Evolutionary conservation across 2,888 invertebrate species (phyloP), one percentile per base, ranked within the genome.

Genomic region (Caenorhabditis parvicauda): DNA sequence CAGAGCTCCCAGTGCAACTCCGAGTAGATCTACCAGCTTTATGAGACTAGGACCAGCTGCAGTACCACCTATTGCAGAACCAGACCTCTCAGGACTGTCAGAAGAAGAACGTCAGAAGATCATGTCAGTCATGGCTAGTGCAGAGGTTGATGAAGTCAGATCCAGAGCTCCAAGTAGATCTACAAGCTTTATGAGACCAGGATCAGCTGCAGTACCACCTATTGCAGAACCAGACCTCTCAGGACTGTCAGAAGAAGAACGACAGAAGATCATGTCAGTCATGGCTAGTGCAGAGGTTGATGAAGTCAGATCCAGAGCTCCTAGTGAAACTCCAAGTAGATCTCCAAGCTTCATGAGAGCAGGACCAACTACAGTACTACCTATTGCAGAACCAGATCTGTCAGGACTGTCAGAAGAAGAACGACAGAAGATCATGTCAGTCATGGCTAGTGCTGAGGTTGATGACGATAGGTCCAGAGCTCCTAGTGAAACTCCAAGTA

Each of bases 101-200:
- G 85, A 84, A 44, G 86, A 86, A 65, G 87, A 87, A 76, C 81
- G 86, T 48, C 83, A 85, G 55, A 84, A 86, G 79, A 87, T 87
- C 51, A 84, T 85, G 64, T 84, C 84, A 60, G 87, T 87, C n/a
- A 39, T 39, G 39, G 85, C 84, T 42, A 83, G 22, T 19, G 44
- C 58, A 43, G 58, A 55, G 25, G 49, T 50, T 2, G 63, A 54
- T n/a, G 2, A 35, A 44, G 6, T 24, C 9, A 9, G 6, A 9
- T 9, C 14, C 17, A 12, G 12, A 44, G 14, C 9, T 24, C 44
- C 24, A 44, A 22, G 24, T 22, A 19, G 44, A 44, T 25, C 22
- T 5, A 5, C 39, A 9, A 39, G 39, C 6, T 25, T 37, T 9
- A 35, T 35, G 2, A 45, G 24, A 19, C 35, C 50, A 4, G 48